Evolutionary conservation across 2,888 invertebrate genomes (phyloP).

Genomic region (Drosophila fulvimacula): DNA sequence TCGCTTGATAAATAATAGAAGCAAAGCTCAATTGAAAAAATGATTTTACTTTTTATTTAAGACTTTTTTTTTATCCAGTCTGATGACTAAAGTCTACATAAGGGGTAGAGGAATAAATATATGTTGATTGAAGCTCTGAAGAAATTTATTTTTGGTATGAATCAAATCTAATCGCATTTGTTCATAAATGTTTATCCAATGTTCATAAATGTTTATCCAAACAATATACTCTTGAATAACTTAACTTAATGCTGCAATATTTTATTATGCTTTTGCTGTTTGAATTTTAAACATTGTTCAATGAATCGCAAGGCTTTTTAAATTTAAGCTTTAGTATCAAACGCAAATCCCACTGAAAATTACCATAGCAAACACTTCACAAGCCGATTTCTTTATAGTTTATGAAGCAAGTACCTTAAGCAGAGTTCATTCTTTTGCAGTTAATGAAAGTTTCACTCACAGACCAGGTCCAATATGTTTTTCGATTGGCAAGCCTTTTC

Average conservation of each 20-base stretch:
- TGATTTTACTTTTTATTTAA: too few species aligned
- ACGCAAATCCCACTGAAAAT: too few species aligned
- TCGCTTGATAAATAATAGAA: constrained; percentile 3
- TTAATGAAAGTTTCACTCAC: constrained; percentile 48
- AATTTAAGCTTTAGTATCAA: neutral
- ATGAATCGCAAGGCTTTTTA: neutral
- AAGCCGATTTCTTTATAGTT: neutral
- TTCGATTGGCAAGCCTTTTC: neutral
- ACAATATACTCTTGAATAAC: neutral
- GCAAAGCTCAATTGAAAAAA: neutral
- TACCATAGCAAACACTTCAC: too few species aligned
- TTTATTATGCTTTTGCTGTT: neutral
- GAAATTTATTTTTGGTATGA: neutral
- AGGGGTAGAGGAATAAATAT: too few species aligned
- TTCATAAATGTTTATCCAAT: neutral
- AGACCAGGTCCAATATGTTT: constrained; percentile 13
- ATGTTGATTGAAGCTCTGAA: neutral
- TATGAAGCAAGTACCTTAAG: neutral
- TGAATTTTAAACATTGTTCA: neutral
- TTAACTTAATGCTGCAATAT: neutral
- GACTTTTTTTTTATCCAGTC: too few species aligned
- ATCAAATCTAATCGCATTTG: neutral
- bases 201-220: neutral
- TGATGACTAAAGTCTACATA: too few species aligned
- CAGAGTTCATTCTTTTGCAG: neutral